Evolutionary conservation across 2,797 vertebrate species (phyloP), one percentile per base, ranked within the genome.

Genomic region (Sebastes glaucus): DNA sequence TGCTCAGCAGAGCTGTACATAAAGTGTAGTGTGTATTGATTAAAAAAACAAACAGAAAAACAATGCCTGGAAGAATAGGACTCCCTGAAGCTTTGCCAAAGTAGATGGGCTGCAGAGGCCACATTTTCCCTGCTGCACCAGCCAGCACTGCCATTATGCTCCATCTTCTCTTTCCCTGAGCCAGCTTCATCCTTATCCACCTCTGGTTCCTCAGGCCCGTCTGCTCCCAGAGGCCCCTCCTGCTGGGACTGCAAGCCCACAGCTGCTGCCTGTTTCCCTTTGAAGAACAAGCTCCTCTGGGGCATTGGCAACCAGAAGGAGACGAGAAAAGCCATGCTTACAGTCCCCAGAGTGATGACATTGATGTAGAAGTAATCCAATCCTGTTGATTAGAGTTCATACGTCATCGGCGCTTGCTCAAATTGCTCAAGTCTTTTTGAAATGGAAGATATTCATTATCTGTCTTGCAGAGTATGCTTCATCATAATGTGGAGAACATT

Each of bases 281-380:
- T 88, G 85, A 95, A 96, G 88, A 96, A 95, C 84, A 96, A 61
- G 66, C 92, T 91, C 53, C 77, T 80, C 63, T 88, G 84, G 53
- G 96, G 95, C 94, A 94, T 94, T 16, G 95, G 95, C 77, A 96
- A 89, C 84, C 81, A 87, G 72, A 95, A 70, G 52, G 96, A 94
- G 75, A 92, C 2, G 18, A 95, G 74, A 62, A 95, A 95, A 77
- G 94, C 94, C 63, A 92, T 2, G 22, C 89, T 92, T 61, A 93
- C 82, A 16, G 85, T 81, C 66, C 94, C 95, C 86, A 96, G 91
- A 27, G 93, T 94, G 77, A 95, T 83, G 3, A 80, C 60, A 68
- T 95, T 96, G 70, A 96, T 68, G 80, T 93, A 90, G 84, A 94
- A 96, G 81, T 92, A 93, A 79, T 95, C 90, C 73, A 95, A 4